Evolutionary conservation across 2,797 vertebrate species (phyloP).

Genomic region (Varecia variegata): DNA sequence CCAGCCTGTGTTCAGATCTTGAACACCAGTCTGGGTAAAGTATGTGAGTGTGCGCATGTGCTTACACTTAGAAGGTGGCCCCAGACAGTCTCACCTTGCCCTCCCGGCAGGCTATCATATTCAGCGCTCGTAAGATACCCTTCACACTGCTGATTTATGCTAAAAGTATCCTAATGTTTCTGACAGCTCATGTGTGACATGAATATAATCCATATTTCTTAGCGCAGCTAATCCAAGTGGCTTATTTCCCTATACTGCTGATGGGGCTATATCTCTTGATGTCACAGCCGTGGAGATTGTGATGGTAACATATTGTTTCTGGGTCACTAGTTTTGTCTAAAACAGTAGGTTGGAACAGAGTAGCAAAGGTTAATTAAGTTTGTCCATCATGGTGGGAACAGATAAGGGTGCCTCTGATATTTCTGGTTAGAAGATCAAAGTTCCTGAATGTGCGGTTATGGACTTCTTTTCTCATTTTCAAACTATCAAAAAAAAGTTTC

Average conservation of each 20-base stretch:
- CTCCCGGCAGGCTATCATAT: constrained; percentile 72
- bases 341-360: constrained; percentile 90
- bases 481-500: background rate
- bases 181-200: constrained; percentile 90
- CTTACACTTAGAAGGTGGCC: constrained; percentile 46
- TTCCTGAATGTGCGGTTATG: constrained; percentile 58
- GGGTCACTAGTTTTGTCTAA: constrained; percentile 95
- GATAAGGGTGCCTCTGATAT: constrained; percentile 81
- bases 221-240: constrained; percentile 86
- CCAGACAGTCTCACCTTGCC: constrained; percentile 68
- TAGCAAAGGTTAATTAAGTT: constrained; percentile 99
- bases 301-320: constrained; percentile 93
- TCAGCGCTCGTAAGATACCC: constrained; percentile 82
- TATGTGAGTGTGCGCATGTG: background rate
- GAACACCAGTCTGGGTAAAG: background rate
- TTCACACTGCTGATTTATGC: constrained; percentile 90
- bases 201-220: constrained; percentile 95
- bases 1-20: background rate
- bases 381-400: constrained; percentile 90
- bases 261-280: constrained; percentile 90
- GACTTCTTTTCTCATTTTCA: constrained; percentile 27
- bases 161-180: constrained; percentile 91
- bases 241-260: constrained; percentile 88
- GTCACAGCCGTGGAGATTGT: constrained; percentile 84
- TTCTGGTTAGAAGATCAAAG: constrained; percentile 79